Evolutionary conservation across 1,140 invertebrate species (phyloP), one percentile per base, ranked within the genome.

Genomic region (Calephelis nemesis): DNA sequence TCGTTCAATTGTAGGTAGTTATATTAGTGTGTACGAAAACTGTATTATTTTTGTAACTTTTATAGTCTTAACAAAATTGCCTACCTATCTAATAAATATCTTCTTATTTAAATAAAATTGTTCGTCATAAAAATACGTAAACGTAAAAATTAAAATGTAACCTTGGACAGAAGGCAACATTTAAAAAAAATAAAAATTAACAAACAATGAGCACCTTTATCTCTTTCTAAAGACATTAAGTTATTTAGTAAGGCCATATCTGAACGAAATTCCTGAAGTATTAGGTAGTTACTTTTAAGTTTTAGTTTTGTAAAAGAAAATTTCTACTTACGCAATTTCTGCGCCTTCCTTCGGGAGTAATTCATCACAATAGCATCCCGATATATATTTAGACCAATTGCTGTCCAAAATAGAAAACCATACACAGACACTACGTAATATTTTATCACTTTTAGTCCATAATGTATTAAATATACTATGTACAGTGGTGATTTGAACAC

Each of bases 251-350:
- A 12, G 30, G 40, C 8, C 39, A 1, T 42, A 60, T n/a, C 40
- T 11, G 12, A 42, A 60, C 39, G 7, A n/a, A 40, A 42, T 7
- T 60, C 5, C 0, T 42, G 11, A 30, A 40, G 7, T 13, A 42
- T 39, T 4, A 58, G 12, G n/a, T n/a, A 7, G 39, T 40, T 47
- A 7, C 5, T 64, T 11, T 30, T 60, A 58, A 15, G 13, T 67
- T 47, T 40, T 67, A 19, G 58, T 62, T 63, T 54, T 69, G 40
- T 47, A 62, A 65, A 65, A 39, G 19, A 72, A 69, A 19, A 58
- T 45, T 67, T 54, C 12, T 79, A 88, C 86, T 88, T 88, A 88
- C 86, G 86, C 86, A 85, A 88, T 85, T 87, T 85, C 63, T 74
- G 68, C 71, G 71, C 67, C 73, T 83, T 73, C 74, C 64, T 74